Conservation (phyloP, 2,113 vertebrate species). For the Rutilus rutilus region DNA sequence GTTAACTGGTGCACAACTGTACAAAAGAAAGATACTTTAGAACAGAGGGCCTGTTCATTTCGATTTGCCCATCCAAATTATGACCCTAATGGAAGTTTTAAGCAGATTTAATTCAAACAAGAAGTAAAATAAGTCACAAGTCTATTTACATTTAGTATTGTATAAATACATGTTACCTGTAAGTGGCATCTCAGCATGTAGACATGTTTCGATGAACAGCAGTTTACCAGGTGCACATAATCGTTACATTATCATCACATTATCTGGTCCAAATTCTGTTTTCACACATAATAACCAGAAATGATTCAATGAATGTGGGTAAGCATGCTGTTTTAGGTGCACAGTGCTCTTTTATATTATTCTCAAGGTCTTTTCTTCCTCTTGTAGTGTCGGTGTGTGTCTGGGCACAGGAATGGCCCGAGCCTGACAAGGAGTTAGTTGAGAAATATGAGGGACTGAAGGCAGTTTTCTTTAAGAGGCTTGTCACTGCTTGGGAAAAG, state of each 20-base stretch:
- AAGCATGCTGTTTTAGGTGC: background rate
- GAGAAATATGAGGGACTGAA: constrained; percentile 65
- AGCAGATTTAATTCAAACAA: background rate
- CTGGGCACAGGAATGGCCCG: background rate
- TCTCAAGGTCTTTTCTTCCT: background rate
- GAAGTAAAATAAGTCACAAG: background rate
- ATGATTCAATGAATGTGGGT: background rate
- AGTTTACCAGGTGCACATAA: background rate
- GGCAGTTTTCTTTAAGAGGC: constrained; percentile 58
- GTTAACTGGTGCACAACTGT: background rate
- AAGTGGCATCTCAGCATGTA: background rate
- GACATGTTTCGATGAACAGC: background rate
- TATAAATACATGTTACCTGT: background rate
- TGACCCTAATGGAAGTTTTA: background rate
- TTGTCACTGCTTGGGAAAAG: constrained; percentile 52
- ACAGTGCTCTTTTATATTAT: background rate
- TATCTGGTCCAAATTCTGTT: background rate
- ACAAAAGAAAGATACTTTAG: background rate
- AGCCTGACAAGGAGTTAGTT: constrained; percentile 70
- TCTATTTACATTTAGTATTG: background rate
- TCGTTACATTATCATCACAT: no score
- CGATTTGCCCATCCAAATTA: background rate
- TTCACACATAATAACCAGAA: background rate
- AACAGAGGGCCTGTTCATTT: background rate
- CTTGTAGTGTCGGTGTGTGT: constrained; percentile 73